Percentiles rank a stretch among this genome's conserved stretches.
Conservation (phyloP, 1,140 invertebrate species). For the Anthonomus grandis region DNA sequence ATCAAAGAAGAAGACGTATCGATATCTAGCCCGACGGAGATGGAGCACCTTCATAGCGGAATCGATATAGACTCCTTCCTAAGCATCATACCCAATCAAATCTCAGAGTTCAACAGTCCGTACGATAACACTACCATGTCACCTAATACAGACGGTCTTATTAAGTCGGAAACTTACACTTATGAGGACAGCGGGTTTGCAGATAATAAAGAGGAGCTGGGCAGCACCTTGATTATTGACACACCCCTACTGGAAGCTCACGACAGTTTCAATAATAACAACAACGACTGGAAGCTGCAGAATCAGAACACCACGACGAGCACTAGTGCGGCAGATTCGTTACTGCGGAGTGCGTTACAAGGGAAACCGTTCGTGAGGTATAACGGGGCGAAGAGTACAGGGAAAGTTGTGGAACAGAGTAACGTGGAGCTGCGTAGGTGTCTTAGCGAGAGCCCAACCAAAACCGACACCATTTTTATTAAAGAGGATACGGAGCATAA, state of each 20-base stretch:
- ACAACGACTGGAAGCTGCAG: constrained; percentile 70
- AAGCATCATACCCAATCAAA: constrained; percentile 54
- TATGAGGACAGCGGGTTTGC: constrained; percentile 69
- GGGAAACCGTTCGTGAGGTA: constrained; percentile 63
- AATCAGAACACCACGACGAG: constrained; percentile 38
- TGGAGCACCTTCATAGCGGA: constrained; percentile 53
- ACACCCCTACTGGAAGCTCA: constrained; percentile 54
- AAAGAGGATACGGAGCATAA: constrained; percentile 49
- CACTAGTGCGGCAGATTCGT: constrained; percentile 62
- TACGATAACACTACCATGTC: constrained; percentile 46
- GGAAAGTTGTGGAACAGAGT: constrained; percentile 48
- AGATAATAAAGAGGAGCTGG: constrained; percentile 61
- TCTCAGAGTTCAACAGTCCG: constrained; percentile 55
- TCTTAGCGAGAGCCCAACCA: constrained; percentile 52
- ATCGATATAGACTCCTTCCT: constrained; percentile 65
- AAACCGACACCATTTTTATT: constrained; percentile 50
- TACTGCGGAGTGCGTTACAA: constrained; percentile 76
- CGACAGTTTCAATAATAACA: constrained; percentile 60
- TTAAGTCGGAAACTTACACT: constrained; percentile 61
- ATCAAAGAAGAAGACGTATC: constrained; percentile 55
- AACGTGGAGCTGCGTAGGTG: constrained; percentile 51
- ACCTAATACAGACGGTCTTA: constrained; percentile 50
- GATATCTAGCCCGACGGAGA: constrained; percentile 57
- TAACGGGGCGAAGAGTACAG: constrained; percentile 46
- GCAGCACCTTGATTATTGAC: constrained; percentile 49